These are phyloP conservation scores for Podarcis muralis DNA, from an alignment of 2,113 vertebrate genomes.

Conservation along the genomic window DNA sequence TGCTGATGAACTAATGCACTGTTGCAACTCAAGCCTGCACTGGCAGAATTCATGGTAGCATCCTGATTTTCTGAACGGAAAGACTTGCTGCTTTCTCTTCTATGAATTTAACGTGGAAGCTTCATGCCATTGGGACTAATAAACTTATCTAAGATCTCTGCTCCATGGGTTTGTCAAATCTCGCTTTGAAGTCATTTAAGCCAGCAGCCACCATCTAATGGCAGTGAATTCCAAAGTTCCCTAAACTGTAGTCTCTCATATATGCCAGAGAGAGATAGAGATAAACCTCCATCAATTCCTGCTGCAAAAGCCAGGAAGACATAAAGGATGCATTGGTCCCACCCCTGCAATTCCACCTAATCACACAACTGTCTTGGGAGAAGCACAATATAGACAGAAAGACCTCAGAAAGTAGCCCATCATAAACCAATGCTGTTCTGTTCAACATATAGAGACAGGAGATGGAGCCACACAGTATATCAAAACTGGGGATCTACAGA, in stretches of 20 bases:
- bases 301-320: not conserved
- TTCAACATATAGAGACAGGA: not conserved
- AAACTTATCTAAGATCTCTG: too few species aligned
- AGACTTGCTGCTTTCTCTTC: not conserved
- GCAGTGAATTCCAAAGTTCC: too few species aligned
- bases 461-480: not conserved
- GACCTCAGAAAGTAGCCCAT: not conserved
- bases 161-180: too few species aligned
- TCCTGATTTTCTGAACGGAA: not conserved
- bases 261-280: too few species aligned
- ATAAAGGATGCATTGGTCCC: too few species aligned
- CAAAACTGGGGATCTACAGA: too few species aligned
- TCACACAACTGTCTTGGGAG: too few species aligned
- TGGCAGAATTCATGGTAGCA: not conserved
- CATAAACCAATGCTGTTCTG: not conserved
- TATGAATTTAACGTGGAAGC: not conserved
- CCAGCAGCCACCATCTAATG: too few species aligned
- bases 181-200: too few species aligned
- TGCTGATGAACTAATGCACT: slow-evolving; percentile 47
- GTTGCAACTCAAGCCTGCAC: slow-evolving; percentile 45
- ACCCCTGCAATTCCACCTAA: too few species aligned
- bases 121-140: not conserved
- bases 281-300: not conserved
- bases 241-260: too few species aligned
- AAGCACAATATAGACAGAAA: not conserved